Conservation (phyloP, 1,140 invertebrate genomes). For the Linepithema humile region DNA sequence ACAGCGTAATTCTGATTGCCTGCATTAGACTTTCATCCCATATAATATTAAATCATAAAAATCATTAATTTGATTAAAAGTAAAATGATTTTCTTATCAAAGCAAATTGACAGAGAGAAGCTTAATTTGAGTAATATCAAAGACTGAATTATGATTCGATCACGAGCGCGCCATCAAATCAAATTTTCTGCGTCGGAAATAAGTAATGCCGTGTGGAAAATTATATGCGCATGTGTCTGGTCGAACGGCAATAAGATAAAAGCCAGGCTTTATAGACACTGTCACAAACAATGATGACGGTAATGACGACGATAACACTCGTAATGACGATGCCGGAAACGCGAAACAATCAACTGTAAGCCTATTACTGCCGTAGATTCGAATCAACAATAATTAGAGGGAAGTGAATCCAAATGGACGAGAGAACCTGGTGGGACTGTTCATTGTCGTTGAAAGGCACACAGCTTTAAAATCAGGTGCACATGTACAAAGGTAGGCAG, state of each 20-base stretch:
- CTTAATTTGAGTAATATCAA: too few relatives aligned
- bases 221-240: constrained; percentile 12
- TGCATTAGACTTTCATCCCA: background rate
- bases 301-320: constrained; percentile 32
- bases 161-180: background rate
- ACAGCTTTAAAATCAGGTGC: constrained; percentile 64
- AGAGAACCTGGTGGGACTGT: constrained; percentile 31
- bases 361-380: constrained; percentile 63
- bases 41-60: background rate
- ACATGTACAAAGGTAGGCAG: constrained; percentile 54
- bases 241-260: constrained; percentile 40
- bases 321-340: constrained; percentile 51
- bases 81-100: background rate
- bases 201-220: constrained; percentile 12
- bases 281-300: constrained; percentile 29
- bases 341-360: constrained; percentile 67
- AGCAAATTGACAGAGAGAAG: too few relatives aligned
- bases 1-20: constrained; percentile 29
- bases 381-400: constrained; percentile 71
- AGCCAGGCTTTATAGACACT: constrained; percentile 35
- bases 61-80: background rate
- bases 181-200: constrained; percentile 2
- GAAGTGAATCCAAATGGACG: constrained; percentile 48
- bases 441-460: constrained; percentile 35
- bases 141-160: background rate